A percentile compares a stretch with the other conserved stretches of the same genome.
Conservation (phyloP, 2,113 vertebrate species). For the Urocolius indicus region DNA sequence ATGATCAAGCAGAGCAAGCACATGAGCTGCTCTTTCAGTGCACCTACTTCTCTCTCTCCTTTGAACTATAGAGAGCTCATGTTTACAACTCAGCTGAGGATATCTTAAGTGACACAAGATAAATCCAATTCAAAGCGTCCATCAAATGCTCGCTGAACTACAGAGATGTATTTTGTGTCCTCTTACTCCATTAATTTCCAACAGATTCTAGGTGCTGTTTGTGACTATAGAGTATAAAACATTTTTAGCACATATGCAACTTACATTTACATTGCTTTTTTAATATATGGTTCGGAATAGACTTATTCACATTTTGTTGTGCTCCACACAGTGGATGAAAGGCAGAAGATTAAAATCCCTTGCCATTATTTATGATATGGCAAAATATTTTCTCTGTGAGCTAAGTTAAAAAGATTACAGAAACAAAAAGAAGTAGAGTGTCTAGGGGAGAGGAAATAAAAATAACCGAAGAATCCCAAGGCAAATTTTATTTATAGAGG, state of each 20-base stretch:
- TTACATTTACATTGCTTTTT: background rate
- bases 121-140: background rate
- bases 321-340: background rate
- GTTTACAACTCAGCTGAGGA: background rate
- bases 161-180: background rate
- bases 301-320: background rate
- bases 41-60: background rate
- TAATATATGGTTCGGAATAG: background rate
- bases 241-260: background rate
- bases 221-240: background rate
- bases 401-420: background rate
- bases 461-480: background rate
- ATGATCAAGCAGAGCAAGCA: background rate
- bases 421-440: background rate
- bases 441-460: background rate
- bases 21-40: background rate
- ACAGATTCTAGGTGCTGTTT: background rate
- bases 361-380: background rate
- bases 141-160: background rate
- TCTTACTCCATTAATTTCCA: constrained; percentile 17
- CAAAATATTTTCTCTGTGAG: background rate
- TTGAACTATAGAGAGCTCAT: background rate
- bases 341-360: background rate
- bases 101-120: background rate
- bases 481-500: background rate